Percentiles rank a stretch among this genome's conserved stretches.
Conservation (phyloP, 2,797 vertebrate species). For the Geotria australis region DNA sequence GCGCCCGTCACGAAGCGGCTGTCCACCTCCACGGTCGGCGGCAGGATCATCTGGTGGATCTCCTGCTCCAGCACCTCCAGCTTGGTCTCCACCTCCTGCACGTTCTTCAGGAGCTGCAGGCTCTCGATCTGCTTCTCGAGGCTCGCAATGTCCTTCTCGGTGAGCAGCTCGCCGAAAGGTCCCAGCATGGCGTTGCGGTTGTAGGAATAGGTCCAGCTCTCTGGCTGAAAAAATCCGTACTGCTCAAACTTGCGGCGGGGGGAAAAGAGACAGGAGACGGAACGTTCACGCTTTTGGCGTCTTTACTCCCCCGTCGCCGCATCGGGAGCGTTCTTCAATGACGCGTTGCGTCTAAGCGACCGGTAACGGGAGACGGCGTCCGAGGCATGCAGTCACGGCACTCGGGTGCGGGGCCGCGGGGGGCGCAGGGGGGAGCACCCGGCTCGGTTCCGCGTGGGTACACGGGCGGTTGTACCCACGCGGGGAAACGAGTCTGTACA, state of each 20-base stretch:
- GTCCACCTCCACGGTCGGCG: slow-evolving; percentile 29
- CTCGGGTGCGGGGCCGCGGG: too few species aligned
- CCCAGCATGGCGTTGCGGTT: slow-evolving; percentile 39
- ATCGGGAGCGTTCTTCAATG: too few species aligned
- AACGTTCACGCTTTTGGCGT: background rate
- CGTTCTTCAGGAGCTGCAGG: slow-evolving; percentile 66
- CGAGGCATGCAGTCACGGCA: too few species aligned
- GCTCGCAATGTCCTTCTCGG: slow-evolving; percentile 42
- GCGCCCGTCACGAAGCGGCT: slow-evolving; percentile 44
- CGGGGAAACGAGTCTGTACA: too few species aligned
- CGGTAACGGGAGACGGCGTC: too few species aligned
- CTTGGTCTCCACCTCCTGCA: slow-evolving; percentile 38
- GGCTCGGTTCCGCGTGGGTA: too few species aligned
- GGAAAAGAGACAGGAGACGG: slow-evolving; percentile 18
- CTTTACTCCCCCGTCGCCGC: too few species aligned
- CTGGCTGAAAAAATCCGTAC: slow-evolving; percentile 24
- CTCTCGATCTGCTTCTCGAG: slow-evolving; percentile 83
- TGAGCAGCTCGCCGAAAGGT: slow-evolving; percentile 60
- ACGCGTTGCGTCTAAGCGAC: too few species aligned
- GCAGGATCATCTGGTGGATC: slow-evolving; percentile 30
- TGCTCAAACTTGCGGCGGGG: slow-evolving; percentile 41
- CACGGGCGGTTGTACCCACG: too few species aligned
- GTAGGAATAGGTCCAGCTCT: slow-evolving; percentile 43
- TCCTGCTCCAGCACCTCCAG: slow-evolving; percentile 35
- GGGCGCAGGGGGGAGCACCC: too few species aligned